Conservation (phyloP, 2,888 invertebrate species). For the Amphipyra berbera region DNA sequence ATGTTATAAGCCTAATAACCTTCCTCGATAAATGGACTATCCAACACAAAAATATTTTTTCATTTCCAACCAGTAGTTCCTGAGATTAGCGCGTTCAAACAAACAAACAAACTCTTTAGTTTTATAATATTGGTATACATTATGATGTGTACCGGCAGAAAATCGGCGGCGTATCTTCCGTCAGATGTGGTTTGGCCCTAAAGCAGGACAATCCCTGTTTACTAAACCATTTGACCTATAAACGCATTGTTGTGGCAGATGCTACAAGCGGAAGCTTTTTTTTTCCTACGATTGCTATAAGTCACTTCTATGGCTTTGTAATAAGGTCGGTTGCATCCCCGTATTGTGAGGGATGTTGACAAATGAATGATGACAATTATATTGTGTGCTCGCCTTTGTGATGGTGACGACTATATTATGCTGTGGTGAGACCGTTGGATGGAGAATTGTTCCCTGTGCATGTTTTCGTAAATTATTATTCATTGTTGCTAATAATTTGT, state of each 20-base stretch:
- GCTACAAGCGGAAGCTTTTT: conserved; percentile 72
- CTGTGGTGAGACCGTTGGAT: conserved; percentile 61
- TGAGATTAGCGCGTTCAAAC: too few species aligned
- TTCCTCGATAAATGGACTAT: too few species aligned
- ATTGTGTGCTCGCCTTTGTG: conserved; percentile 82
- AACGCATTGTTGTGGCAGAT: conserved; percentile 77
- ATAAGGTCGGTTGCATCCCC: conserved; percentile 67
- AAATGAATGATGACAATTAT: conserved; percentile 87
- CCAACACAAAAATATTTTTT: too few species aligned
- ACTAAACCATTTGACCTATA: conserved; percentile 85
- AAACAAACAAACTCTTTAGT: too few species aligned
- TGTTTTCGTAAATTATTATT: conserved; percentile 57
- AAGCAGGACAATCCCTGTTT: conserved; percentile 77
- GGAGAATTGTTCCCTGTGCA: conserved; percentile 35
- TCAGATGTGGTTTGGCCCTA: too few species aligned
- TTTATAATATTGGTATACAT: too few species aligned
- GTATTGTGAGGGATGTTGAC: conserved; percentile 74
- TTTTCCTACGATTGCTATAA: conserved; percentile 62
- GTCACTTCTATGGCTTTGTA: conserved; percentile 68
- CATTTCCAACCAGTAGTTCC: too few species aligned
- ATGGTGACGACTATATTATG: conserved; percentile 80
- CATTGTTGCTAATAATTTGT: conserved; percentile 51
- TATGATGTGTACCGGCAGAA: too few species aligned
- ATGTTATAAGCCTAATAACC: too few species aligned
- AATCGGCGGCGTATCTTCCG: too few species aligned